Evolutionary conservation across 2,113 vertebrate species (phyloP), one percentile per base, ranked within the genome.

Genomic region (Gila orcuttii): DNA sequence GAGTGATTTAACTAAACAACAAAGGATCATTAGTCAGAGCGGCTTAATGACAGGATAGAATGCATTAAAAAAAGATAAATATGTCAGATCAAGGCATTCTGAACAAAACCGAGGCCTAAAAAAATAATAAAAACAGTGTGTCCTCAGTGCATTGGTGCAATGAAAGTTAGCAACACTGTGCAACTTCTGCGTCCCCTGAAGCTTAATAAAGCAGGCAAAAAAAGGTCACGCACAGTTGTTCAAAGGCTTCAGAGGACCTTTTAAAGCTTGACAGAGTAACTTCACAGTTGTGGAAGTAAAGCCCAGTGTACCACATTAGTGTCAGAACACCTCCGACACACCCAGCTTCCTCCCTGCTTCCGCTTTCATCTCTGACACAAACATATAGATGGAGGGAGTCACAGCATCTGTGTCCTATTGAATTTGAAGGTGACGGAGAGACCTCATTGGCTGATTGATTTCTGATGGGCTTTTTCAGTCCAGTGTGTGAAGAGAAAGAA

Each of bases 331-430:
- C 89, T 86, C 92, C 93, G 91, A 85, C 89, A 85, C 74, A 86
- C 73, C 66, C 87, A 85, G 89, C 91, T 90, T 90, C 92, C 91
- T 91, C 91, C 92, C 92, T 92, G 91, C 93, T 92, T 92, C 89
- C 93, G 93, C 95, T 95, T 95, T 95, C 95, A 95, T 95, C 95
- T 95, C 92, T 93, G 94, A 95, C 94, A 94, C 88, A 88, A 93
- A 94, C 93, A 89, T 93, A 95, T 95, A 92, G 92, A 86, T 87
- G 88, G 89, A 89, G 85, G 87, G 87, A 84, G 89, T 69, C 4
- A 19, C 79, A 81, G 90, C 73, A 83, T 90, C 89, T 90, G 90
- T 90, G 91, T 89, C 91, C 91, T 87, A 94, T 94, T 94, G 90
- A 93, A 86, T 88, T 76, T 84, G 90, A 92, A 94, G 94, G 95